Evolutionary conservation across 2,888 invertebrate species (phyloP).

Genomic region (Yponomeuta malinellus): DNA sequence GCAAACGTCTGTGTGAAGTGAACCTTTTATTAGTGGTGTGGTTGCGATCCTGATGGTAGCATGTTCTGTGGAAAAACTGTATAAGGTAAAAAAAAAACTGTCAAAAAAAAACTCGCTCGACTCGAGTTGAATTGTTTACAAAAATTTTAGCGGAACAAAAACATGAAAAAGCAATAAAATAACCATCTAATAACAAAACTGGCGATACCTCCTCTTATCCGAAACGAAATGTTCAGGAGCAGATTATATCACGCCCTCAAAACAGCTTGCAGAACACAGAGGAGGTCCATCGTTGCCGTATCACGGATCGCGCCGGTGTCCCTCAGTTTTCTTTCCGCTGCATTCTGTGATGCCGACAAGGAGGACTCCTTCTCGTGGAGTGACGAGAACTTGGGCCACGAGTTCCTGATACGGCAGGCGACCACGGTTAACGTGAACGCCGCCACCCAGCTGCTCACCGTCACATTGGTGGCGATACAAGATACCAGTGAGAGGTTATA

Average conservation of each 20-base stretch:
- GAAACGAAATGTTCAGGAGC: constrained; percentile 43
- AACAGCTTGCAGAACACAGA: constrained; percentile 32
- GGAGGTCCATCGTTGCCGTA: constrained; percentile 30
- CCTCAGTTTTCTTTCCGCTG: constrained; percentile 43
- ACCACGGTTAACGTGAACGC: constrained; percentile 71
- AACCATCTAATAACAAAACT: background rate
- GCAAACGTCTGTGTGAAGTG: no score
- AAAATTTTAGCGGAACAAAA: no score
- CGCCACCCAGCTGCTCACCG: constrained; percentile 71
- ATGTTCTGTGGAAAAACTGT: no score
- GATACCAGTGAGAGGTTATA: constrained; percentile 68
- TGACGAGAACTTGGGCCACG: constrained; percentile 59
- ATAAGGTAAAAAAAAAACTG: no score
- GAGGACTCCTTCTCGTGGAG: constrained; percentile 36
- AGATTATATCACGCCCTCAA: constrained; percentile 41
- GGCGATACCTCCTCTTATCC: background rate
- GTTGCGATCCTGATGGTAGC: no score
- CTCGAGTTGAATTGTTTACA: no score
- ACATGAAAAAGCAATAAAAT: background rate
- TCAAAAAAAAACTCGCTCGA: no score
- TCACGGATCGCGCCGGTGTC: constrained; percentile 43
- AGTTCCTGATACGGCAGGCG: constrained; percentile 71
- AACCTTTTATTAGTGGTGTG: no score
- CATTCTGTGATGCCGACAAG: constrained; percentile 41
- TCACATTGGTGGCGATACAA: constrained; percentile 70